phyloP scores from a whole-genome alignment of 2,113 vertebrate genomes.

The Carlito syrichta region DNA sequence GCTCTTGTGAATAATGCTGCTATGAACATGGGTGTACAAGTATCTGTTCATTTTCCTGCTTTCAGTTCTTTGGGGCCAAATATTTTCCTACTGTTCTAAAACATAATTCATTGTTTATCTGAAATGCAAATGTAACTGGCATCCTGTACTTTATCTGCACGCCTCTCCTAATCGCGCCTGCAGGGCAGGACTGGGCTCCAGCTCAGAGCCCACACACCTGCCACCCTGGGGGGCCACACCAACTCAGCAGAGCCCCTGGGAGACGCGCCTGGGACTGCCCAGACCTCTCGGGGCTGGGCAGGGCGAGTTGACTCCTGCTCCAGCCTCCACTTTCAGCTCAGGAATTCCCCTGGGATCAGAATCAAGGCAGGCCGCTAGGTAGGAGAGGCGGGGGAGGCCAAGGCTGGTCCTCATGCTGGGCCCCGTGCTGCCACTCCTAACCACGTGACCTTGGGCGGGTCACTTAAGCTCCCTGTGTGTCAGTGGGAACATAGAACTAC shows the following conservation, averaged over 20 bases:
- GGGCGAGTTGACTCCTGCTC: background rate
- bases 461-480: background rate
- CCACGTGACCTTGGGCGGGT: background rate
- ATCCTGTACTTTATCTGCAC: too few relatives aligned
- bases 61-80: background rate
- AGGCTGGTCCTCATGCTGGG: background rate
- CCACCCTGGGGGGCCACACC: rapidly evolving
- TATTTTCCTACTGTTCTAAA: background rate
- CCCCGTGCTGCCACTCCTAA: rapidly evolving
- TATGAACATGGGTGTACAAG: rapidly evolving
- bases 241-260: background rate
- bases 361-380: rapidly evolving
- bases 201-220: background rate
- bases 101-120: background rate
- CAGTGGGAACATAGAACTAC: background rate
- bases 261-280: background rate
- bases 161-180: background rate
- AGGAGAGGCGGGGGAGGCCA: background rate
- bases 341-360: background rate
- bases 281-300: background rate
- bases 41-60: background rate
- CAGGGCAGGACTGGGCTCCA: background rate
- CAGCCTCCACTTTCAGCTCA: background rate
- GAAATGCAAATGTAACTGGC: rapidly evolving
- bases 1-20: background rate